Evolutionary conservation across 2,797 vertebrate species (phyloP).

Genomic region (Darevskia mixta): DNA sequence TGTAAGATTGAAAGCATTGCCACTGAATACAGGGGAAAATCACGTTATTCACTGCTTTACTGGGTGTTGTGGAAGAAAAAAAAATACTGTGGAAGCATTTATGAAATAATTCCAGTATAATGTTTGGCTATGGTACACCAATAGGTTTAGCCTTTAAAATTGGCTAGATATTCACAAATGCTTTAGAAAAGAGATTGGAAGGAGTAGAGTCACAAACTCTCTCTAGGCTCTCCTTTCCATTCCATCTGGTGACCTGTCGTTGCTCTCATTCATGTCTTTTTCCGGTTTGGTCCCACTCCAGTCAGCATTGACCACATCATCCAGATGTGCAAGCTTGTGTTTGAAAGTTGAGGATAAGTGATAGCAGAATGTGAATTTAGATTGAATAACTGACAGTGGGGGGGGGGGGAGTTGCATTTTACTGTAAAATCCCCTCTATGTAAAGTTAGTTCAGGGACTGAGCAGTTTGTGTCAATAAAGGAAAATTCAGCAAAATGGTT

Average conservation of each 20-base stretch:
- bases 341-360: background rate
- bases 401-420: constrained; percentile 1
- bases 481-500: background rate
- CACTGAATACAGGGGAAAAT: background rate
- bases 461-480: background rate
- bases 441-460: background rate
- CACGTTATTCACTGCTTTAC: background rate
- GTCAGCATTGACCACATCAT: background rate
- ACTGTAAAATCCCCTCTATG: background rate
- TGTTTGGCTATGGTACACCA: background rate
- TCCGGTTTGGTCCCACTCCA: background rate
- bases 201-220: background rate
- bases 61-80: background rate
- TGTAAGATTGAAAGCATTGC: background rate
- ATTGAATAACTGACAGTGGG: background rate
- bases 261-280: background rate
- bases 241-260: background rate
- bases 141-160: background rate
- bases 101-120: background rate
- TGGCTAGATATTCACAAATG: background rate
- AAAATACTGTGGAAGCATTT: background rate
- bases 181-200: background rate
- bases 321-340: background rate
- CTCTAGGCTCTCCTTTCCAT: background rate
- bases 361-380: background rate